Evolutionary conservation across 92 coral and sea anemone genomes (phyloP), one percentile per base, ranked within the genome.

Genomic region (Actinernus sp.): DNA sequence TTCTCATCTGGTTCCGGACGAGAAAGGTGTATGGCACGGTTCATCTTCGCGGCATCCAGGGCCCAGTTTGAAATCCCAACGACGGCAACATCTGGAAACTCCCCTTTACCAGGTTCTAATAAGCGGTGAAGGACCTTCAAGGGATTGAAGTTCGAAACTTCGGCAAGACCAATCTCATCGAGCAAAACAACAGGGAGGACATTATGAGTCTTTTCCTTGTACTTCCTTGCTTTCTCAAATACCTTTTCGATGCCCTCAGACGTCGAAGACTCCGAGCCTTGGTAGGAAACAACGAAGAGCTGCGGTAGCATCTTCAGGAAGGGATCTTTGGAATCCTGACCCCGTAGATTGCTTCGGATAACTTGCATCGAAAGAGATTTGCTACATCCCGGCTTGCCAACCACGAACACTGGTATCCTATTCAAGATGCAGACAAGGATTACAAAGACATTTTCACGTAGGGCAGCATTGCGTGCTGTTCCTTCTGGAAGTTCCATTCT

Each of bases 21-120:
- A 14, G 98, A 94, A 32, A 94, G 92, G 49, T 94, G 98, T 39
- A 94, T 77, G 18, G 98, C 98, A 33, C 98, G 86, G 84, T 94
- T 94, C 98, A 94, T 94, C 79, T 94, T 94, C 8, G 98, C 98
- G 18, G 98, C 97, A 73, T 94, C 98, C 43, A 94, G 55, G 0
- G 98, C 91, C 98, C 98, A 94, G 88, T 94, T 94, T 3, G 98
- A 94, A 32, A 94, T 91, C 2, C 98, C 98, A n/a, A 94, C 98
- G 0, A 94, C 98, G 22, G 97, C 97, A n/a, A 94, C 94, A 54
- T 94, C 92, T 31, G 98, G 98, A 61, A 90, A 65, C 24, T 75
- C 47, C 16, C 92, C 88, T 20, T 91, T 84, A 20, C 82, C 92
- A 10, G 94, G 97, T 33, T 94, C 98, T 38, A 94, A 89, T 32